phyloP scores from a whole-genome alignment of 2,888 invertebrate species.

The Bugula neritina region DNA sequence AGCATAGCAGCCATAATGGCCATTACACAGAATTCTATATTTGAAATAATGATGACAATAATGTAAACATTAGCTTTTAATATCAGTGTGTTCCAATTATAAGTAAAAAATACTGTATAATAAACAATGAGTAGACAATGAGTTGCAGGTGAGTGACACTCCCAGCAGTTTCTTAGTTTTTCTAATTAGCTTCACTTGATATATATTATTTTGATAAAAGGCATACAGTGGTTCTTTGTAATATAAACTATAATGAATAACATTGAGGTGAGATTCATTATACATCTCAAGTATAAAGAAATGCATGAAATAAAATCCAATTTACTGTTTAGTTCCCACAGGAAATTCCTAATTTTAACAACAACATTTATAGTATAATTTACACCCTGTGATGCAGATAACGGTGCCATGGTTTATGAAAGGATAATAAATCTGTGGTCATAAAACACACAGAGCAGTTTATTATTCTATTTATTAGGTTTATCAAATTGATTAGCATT shows the following conservation, averaged over 20 bases:
- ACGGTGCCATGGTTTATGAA: constrained; percentile 20
- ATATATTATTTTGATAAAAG: background rate
- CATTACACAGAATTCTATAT: background rate
- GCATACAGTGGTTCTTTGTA: background rate
- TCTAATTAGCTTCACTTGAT: background rate
- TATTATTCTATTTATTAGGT: constrained; percentile 27
- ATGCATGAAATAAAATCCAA: constrained; percentile 25
- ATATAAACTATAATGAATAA: background rate
- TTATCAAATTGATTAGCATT: constrained; percentile 26
- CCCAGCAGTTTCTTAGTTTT: background rate
- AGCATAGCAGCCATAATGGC: background rate
- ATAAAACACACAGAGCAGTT: constrained; percentile 26
- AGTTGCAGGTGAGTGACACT: background rate
- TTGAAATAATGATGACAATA: background rate
- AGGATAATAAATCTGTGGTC: constrained; percentile 25
- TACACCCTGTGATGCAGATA: constrained; percentile 22
- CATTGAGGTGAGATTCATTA: background rate
- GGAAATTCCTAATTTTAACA: constrained; percentile 27
- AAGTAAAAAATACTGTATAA: background rate
- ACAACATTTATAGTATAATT: constrained; percentile 27
- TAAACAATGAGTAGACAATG: background rate
- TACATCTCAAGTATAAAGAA: too few species aligned
- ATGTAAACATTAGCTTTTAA: background rate
- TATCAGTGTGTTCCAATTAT: background rate
- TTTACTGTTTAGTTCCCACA: constrained; percentile 26